These are phyloP conservation scores for Kryptolebias marmoratus DNA, from an alignment of 2,113 vertebrate species.

Conservation along the genomic window DNA sequence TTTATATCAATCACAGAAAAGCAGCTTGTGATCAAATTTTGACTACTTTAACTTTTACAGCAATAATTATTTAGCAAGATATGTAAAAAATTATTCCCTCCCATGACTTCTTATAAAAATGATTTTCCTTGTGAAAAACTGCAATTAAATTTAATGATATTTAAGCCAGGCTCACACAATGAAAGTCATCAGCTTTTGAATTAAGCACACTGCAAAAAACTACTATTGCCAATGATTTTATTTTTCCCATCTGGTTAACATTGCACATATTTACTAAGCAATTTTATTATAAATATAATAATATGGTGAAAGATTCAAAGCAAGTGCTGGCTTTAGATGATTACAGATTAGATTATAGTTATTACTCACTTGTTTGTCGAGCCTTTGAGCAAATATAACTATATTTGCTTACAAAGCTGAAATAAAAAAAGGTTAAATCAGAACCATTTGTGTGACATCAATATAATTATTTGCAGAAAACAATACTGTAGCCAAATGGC, in stretches of 20 bases:
- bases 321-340: not conserved
- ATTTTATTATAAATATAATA: not conserved
- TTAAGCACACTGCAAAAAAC: not conserved
- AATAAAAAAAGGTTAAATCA: not conserved
- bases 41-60: slow-evolving; percentile 16
- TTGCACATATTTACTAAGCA: not conserved
- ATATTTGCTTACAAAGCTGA: not conserved
- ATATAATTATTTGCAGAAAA: not conserved
- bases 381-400: not conserved
- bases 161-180: not conserved
- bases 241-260: no score
- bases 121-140: not conserved
- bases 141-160: not conserved
- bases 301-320: not conserved
- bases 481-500: not conserved
- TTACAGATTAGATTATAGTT: not conserved
- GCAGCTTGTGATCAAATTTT: slow-evolving; percentile 37
- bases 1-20: slow-evolving; percentile 21
- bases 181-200: not conserved
- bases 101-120: not conserved
- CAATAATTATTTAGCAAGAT: slow-evolving; percentile 12
- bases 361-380: not conserved
- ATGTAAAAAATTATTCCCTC: slow-evolving; percentile 15
- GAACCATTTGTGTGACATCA: not conserved
- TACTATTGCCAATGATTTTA: not conserved